These are phyloP conservation scores for Serripes groenlandicus DNA, from an alignment of 2,888 invertebrate genomes.

Conservation along the genomic window DNA sequence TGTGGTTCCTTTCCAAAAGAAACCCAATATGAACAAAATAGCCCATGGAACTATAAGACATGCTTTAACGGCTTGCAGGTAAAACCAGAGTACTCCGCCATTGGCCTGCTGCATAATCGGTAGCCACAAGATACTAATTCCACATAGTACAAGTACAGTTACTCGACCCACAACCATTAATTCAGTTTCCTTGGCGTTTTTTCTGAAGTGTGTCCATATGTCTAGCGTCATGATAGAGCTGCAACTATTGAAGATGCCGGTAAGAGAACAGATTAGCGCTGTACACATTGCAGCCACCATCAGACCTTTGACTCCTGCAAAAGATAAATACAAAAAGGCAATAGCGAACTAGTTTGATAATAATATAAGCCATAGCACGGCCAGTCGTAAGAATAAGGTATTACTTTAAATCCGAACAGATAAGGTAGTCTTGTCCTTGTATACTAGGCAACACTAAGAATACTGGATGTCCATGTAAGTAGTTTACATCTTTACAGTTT, in stretches of 20 bases:
- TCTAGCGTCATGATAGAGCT: constrained; percentile 88
- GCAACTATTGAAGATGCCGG: constrained; percentile 88
- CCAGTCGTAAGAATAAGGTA: no score
- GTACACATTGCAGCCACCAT: constrained; percentile 88
- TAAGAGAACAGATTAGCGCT: constrained; percentile 88
- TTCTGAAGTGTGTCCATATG: constrained; percentile 85
- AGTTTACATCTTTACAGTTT: no score
- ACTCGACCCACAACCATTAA: constrained; percentile 85
- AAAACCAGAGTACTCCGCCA: constrained; percentile 88
- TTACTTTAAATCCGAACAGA: no score
- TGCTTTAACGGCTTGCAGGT: constrained; percentile 88
- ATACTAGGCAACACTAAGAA: no score
- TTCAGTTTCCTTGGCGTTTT: constrained; percentile 76
- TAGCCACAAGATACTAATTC: constrained; percentile 85
- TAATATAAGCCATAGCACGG: no score
- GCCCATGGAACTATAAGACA: constrained; percentile 88
- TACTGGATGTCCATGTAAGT: no score
- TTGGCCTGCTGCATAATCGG: constrained; percentile 87
- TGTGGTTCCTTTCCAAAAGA: constrained; percentile 87
- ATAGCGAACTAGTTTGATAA: no score
- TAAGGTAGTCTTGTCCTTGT: no score
- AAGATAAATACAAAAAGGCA: no score
- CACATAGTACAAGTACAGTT: constrained; percentile 70
- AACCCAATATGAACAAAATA: constrained; percentile 87
- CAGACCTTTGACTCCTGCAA: constrained; percentile 82